Evolutionary conservation across 2,113 vertebrate species (phyloP).

Genomic region (Abramis brama): DNA sequence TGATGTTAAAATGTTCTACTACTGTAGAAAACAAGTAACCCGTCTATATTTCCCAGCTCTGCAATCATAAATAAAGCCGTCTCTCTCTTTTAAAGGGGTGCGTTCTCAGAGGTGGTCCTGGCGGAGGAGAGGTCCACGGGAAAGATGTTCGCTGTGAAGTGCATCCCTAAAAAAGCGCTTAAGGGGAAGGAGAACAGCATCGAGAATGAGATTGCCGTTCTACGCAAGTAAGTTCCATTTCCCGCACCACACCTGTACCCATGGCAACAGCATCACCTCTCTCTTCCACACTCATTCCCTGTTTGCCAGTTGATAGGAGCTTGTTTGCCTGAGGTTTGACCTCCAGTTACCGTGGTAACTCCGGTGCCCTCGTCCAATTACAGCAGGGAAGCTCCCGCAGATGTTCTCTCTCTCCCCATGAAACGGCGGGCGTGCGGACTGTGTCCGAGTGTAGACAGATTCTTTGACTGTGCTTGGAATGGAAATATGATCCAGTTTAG

Average conservation of each 20-base stretch:
- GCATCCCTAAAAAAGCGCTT: slow-evolving; percentile 96
- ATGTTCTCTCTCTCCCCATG: background rate
- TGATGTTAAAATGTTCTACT: background rate
- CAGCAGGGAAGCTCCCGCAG: slow-evolving; percentile 14
- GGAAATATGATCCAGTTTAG: background rate
- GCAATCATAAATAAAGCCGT: background rate
- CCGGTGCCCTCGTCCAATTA: slow-evolving; percentile 24
- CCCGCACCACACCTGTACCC: slow-evolving; percentile 30
- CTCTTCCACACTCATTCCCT: slow-evolving; percentile 19
- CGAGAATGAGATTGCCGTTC: slow-evolving; percentile 94
- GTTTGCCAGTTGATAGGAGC: slow-evolving; percentile 11
- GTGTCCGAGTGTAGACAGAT: background rate
- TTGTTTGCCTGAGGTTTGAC: slow-evolving; percentile 37
- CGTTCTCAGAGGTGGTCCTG: slow-evolving; percentile 94
- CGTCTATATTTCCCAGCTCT: background rate
- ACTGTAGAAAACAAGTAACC: background rate
- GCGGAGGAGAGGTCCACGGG: slow-evolving; percentile 88
- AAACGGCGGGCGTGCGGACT: background rate
- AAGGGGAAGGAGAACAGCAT: slow-evolving; percentile 99
- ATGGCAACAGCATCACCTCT: slow-evolving; percentile 26
- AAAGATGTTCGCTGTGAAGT: slow-evolving; percentile 94
- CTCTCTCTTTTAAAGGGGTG: slow-evolving; percentile 78
- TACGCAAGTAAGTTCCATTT: slow-evolving; percentile 86
- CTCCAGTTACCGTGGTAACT: slow-evolving; percentile 41
- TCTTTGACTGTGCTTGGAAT: background rate